phyloP scores from a whole-genome alignment of 2,113 vertebrate species.

The Oncorhynchus keta region DNA sequence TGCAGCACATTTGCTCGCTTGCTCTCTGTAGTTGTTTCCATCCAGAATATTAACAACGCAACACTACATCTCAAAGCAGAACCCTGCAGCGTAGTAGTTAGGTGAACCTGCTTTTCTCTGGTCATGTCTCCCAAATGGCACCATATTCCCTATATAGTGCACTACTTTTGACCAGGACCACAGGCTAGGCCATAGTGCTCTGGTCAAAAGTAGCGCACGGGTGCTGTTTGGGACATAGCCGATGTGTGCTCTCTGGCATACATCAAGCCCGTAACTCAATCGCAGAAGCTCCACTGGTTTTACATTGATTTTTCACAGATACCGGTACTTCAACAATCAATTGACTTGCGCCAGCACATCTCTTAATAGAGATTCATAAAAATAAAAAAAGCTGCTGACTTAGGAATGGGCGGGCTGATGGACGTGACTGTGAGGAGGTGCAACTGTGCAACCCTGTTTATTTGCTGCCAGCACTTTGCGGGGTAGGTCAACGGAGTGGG shows the following conservation, averaged over 20 bases:
- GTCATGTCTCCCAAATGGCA: neutral
- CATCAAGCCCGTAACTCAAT: slow-evolving; percentile 3
- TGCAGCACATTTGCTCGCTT: too few relatives aligned
- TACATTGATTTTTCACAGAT: slow-evolving; percentile 33
- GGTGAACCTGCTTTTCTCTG: neutral
- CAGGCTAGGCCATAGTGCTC: too few relatives aligned
- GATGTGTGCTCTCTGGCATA: neutral
- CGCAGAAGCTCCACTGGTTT: slow-evolving; percentile 15
- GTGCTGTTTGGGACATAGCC: too few relatives aligned
- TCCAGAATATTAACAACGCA: too few relatives aligned
- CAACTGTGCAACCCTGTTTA: neutral
- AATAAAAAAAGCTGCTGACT: slow-evolving; percentile 45
- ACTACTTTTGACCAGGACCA: too few relatives aligned
- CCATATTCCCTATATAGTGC: too few relatives aligned
- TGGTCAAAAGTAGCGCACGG: too few relatives aligned
- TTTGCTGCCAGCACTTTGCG: neutral
- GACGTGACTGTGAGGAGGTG: slow-evolving; percentile 8
- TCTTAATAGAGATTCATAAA: slow-evolving; percentile 28
- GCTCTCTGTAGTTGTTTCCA: too few relatives aligned
- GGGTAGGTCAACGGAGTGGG: neutral
- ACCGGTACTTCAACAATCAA: slow-evolving; percentile 34
- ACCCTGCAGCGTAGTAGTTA: neutral
- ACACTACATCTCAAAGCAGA: neutral
- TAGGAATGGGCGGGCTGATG: slow-evolving; percentile 14
- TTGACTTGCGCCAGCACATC: slow-evolving; percentile 29